Evolutionary conservation across 2,797 vertebrate species (phyloP).

Genomic region (Ciconia nigra): DNA sequence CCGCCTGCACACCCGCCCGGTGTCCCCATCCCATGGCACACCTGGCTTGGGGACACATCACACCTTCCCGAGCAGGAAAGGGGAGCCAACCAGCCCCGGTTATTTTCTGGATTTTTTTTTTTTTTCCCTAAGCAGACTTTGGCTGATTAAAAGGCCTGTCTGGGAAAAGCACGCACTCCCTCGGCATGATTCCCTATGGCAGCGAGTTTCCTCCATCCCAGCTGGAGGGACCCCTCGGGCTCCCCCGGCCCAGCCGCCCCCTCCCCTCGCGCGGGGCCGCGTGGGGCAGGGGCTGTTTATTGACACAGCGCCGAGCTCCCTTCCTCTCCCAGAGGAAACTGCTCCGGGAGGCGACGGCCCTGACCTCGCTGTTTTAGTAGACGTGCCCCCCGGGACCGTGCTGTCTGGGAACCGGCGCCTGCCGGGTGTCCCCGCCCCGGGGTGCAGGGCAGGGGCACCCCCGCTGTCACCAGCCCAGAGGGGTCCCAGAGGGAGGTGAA

Average conservation of each 20-base stretch:
- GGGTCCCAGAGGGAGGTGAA: neutral
- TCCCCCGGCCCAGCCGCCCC: neutral
- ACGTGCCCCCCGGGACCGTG: neutral
- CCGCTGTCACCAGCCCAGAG: neutral
- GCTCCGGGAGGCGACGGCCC: neutral
- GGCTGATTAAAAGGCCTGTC: neutral
- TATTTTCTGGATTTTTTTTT: neutral
- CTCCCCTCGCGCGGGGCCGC: rapidly evolving
- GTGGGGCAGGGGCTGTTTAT: slow-evolving; percentile 20
- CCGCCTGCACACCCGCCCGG: too few relatives aligned
- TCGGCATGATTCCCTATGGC: neutral
- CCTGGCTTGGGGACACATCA: neutral
- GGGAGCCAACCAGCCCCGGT: neutral
- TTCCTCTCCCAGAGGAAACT: slow-evolving; percentile 47
- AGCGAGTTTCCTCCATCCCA: neutral
- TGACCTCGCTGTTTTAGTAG: neutral
- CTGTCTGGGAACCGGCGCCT: slow-evolving; percentile 18
- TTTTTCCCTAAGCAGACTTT: neutral
- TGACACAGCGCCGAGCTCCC: neutral
- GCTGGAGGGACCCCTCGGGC: neutral
- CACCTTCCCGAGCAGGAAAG: neutral
- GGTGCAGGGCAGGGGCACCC: neutral
- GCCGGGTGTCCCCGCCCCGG: rapidly evolving
- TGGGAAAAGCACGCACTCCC: rapidly evolving
- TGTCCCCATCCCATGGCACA: neutral